phyloP scores from a whole-genome alignment of 2,797 vertebrate genomes.

The Pantherophis alleghaniensis region DNA sequence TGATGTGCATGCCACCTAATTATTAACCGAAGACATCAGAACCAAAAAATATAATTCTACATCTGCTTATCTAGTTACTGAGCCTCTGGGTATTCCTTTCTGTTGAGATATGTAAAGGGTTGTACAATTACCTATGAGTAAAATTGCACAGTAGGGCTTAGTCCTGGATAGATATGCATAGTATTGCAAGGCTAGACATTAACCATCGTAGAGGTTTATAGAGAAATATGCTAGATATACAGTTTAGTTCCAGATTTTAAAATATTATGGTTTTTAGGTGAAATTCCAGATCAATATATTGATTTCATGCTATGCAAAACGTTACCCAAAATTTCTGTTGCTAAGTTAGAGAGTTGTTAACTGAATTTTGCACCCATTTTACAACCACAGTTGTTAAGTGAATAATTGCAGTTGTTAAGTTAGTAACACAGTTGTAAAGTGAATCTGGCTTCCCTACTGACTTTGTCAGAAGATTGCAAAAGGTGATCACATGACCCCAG shows the following conservation, averaged over 20 bases:
- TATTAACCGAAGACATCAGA: not conserved
- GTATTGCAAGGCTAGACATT: not conserved
- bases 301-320: not conserved
- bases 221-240: not conserved
- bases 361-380: not conserved
- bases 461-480: not conserved
- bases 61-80: not conserved
- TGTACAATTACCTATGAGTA: not conserved
- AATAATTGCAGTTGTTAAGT: not conserved
- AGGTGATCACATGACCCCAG: not conserved
- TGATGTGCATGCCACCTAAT: conserved; percentile 13
- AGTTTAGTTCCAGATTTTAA: not conserved
- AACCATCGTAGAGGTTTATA: not conserved
- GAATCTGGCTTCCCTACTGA: not conserved
- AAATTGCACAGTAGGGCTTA: not conserved
- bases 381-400: not conserved
- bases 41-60: not conserved
- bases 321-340: not conserved
- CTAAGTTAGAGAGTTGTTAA: not conserved
- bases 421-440: not conserved
- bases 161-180: not conserved
- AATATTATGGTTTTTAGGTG: not conserved
- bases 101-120: not conserved
- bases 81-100: not conserved
- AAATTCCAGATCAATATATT: not conserved